Conservation (phyloP, 23 tunicate genomes). For the Ciona savignyi region DNA sequence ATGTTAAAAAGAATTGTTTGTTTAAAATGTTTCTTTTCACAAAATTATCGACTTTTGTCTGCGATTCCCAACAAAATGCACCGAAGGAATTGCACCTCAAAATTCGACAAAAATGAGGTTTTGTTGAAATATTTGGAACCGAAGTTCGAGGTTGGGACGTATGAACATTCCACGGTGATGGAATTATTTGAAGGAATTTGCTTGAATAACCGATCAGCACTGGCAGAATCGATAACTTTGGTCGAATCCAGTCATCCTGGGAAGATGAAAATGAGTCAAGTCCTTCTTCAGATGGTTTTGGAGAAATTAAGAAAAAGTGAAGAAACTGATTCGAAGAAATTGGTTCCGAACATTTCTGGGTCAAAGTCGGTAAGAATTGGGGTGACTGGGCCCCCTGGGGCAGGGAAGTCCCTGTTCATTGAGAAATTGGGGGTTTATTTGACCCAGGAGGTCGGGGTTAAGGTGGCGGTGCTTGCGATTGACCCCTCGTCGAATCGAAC, state of each 20-base stretch:
- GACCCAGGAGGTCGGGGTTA: conserved; percentile 31
- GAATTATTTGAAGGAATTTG: too few relatives aligned
- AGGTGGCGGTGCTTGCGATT: conserved; percentile 90
- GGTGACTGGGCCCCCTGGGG: conserved; percentile 99
- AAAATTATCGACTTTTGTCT: too few relatives aligned
- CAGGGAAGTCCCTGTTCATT: conserved; percentile 96
- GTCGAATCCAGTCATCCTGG: conserved; percentile 64
- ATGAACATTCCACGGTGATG: too few relatives aligned
- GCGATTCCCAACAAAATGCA: too few relatives aligned
- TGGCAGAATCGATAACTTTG: conserved; percentile 77
- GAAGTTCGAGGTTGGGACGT: too few relatives aligned
- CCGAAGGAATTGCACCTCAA: too few relatives aligned
- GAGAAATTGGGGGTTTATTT: conserved; percentile 81
- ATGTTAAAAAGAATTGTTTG: too few relatives aligned
- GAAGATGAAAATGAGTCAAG: conserved; percentile 75
- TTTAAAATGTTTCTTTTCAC: too few relatives aligned
- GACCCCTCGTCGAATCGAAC: conserved; percentile 93
- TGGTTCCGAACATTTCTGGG: neutral
- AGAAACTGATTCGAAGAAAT: neutral
- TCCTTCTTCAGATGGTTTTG: conserved; percentile 42
- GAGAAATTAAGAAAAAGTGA: neutral
- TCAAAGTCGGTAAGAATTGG: conserved; percentile 63
- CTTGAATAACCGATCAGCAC: conserved; percentile 67
- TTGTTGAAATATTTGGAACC: too few relatives aligned
- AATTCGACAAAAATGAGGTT: too few relatives aligned